Evolutionary conservation across 2,888 invertebrate genomes (phyloP).

Genomic region (Limnephilus rhombicus): DNA sequence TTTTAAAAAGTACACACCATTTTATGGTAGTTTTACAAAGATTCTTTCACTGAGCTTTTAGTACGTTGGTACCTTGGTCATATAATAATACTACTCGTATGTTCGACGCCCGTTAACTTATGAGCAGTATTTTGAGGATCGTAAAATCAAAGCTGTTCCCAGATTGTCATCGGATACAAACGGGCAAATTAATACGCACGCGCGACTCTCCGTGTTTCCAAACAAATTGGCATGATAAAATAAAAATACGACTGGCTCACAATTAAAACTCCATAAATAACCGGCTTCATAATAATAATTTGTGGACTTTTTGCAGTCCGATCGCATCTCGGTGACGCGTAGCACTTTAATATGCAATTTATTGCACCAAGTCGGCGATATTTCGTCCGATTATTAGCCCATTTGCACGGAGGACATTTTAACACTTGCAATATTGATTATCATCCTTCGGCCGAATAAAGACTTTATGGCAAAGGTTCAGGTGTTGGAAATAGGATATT

Average conservation of each 20-base stretch:
- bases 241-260: slow-evolving; percentile 44
- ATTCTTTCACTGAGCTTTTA: neutral
- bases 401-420: slow-evolving; percentile 60
- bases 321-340: slow-evolving; percentile 21
- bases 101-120: neutral
- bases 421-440: slow-evolving; percentile 62
- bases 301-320: slow-evolving; percentile 14
- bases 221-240: slow-evolving; percentile 54
- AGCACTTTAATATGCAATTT: slow-evolving; percentile 52
- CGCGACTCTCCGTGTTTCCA: slow-evolving; percentile 16
- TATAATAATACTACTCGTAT: too few species aligned
- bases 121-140: neutral
- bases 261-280: slow-evolving; percentile 56
- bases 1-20: neutral
- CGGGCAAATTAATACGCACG: slow-evolving; percentile 14
- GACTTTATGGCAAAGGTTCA: slow-evolving; percentile 25
- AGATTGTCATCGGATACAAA: slow-evolving; percentile 53
- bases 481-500: slow-evolving; percentile 38
- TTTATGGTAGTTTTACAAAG: neutral
- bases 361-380: slow-evolving; percentile 45
- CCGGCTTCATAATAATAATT: slow-evolving; percentile 51
- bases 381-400: slow-evolving; percentile 57
- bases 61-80: neutral
- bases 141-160: neutral
- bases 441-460: slow-evolving; percentile 22